Base-by-base conservation (phyloP, 1,140 invertebrate genomes). In the Lerema accius region DNA sequence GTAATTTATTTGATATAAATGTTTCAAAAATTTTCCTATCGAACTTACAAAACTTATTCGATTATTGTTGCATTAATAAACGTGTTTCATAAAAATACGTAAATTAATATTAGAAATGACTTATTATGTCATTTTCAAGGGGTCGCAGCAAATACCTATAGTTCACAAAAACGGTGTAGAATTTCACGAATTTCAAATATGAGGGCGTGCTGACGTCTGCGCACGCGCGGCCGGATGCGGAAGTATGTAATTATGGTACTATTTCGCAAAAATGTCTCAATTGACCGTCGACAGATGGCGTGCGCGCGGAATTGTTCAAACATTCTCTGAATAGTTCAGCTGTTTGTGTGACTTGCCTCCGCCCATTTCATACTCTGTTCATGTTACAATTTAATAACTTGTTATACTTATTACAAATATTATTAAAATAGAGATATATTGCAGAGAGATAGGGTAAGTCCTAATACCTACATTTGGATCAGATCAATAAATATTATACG, bases 211-310 rank as follows among this genome's bases (percentile, higher is more conserved):
- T 64, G 72, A 80, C 79, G 79, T 71, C 72, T 78, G 84, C 80
- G 85, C 87, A 87, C 86, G 84, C 85, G 87, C 79, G 60, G 45
- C 80, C 85, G 87, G 87, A 86, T 76, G 69, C 87, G 87, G 87
- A 90, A 87, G 73, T 79, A 43, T 71, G 77, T 90, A 86, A 90
- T 90, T 90, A 90, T 68, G 78, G 46, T 56, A 72, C 83, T 81
- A 87, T 89, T 87, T 88, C 63, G 83, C 86, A 84, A 89, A 84
- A 82, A 89, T 88, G 73, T 89, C 84, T 87, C 80, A 86, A 90
- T 86, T 75, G 66, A 45, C 67, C 74, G 64, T 48, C 60, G 78
- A 77, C 87, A 90, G 83, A 85, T 88, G 87, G 82, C 76, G 77
- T 70, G 72, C 67, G 75, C 70, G 70, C 43, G 60, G 79, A 69